Percentiles rank a stretch among this genome's conserved stretches.
Conservation (phyloP, 1,140 invertebrate species). For the Coelopa frigida region DNA sequence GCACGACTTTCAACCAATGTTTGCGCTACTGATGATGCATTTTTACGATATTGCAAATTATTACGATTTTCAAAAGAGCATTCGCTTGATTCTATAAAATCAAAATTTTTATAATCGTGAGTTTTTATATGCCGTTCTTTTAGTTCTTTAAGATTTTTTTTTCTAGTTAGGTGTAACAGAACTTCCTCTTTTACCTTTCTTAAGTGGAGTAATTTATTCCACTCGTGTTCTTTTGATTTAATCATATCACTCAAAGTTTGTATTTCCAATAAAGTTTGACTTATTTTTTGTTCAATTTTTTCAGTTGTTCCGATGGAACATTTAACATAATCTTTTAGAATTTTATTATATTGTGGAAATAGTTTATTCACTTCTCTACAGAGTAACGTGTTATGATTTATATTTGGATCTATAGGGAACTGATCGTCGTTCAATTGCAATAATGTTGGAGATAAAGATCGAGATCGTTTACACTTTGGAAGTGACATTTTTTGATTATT, state of each 20-base stretch:
- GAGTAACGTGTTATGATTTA: too few relatives aligned
- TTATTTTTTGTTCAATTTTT: conserved; percentile 52
- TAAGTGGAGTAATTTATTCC: conserved; percentile 70
- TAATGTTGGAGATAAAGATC: too few relatives aligned
- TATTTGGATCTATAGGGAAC: too few relatives aligned
- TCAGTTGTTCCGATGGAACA: conserved; percentile 36
- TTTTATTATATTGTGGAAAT: conserved; percentile 9
- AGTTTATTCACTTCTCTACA: conserved; percentile 13
- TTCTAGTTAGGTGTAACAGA: conserved; percentile 57
- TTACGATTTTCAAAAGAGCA: conserved; percentile 9
- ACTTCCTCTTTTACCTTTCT: conserved; percentile 78
- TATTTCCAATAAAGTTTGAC: conserved; percentile 55
- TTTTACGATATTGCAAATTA: not conserved
- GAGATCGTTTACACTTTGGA: too few relatives aligned
- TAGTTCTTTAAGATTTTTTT: conserved; percentile 53
- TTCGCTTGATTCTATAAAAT: conserved; percentile 8
- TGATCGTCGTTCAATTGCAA: too few relatives aligned
- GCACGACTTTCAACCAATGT: conserved; percentile 13
- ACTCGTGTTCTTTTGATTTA: conserved; percentile 71
- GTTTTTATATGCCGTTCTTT: conserved; percentile 21
- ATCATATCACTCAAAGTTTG: conserved; percentile 60
- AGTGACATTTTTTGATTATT: too few relatives aligned
- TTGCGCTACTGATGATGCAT: conserved; percentile 2
- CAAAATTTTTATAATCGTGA: not conserved
- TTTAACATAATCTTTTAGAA: conserved; percentile 9